Evolutionary conservation across 2,113 vertebrate species (phyloP), one percentile per base, ranked within the genome.

Genomic region (Cebus imitator): DNA sequence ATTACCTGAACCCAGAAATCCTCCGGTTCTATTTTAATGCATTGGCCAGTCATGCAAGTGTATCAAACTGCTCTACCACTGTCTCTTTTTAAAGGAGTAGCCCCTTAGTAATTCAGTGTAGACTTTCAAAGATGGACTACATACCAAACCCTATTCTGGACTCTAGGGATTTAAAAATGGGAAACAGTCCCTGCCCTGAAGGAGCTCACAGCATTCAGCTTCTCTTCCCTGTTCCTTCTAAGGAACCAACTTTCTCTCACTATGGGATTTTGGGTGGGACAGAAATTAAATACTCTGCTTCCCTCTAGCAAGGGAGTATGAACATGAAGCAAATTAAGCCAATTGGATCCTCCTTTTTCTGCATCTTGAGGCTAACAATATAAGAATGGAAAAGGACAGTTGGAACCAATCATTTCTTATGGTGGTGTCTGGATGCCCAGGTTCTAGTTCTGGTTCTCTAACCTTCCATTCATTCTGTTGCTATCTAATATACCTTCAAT

Each of bases 291-390:
- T 79, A 12, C 3, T 87, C 8, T 93, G 30, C 6, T n/a, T n/a
- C 27, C 14, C 37, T 37, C 30, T 93, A 75, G 6, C 45, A 68
- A 35, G 32, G 10, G 17, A 89, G 5, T n/a, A 37, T 16, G 8
- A 8, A 25, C 32, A 70, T 30, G 23, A 96, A 80, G 14, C 35
- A 85, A 30, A 76, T 20, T 84, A 43, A 92, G 32, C 5, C 64
- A 84, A 18, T 1, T 40, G 7, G 0, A 55, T 27, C 0, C 4
- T 20, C 0, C 8, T 17, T 35, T 76, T 25, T 90, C 84, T 83
- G 7, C 66, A 17, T 90, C 88, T 95, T 73, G 23, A 87, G 8
- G 11, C 16, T 64, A 79, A 43, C 32, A 20, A 68, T 70, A 87
- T 3, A 37, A 79, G 7, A 90, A 48, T 94, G 37, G 27, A 32